phyloP scores from a whole-genome alignment of 2,113 vertebrate species.

The Perca schrenkii region DNA sequence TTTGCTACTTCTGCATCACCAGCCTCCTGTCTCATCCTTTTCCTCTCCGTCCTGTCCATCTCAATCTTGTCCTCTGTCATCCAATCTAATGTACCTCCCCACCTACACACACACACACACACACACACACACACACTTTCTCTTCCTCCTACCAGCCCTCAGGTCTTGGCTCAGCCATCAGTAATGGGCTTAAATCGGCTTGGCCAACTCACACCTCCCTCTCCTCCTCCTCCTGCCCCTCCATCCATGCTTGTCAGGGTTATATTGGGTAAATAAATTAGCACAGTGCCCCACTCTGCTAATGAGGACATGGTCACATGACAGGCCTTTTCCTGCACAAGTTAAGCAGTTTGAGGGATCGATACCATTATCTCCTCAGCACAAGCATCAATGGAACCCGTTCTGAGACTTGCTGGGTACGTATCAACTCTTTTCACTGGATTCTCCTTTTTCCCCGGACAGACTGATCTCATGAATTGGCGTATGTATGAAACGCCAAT shows the following conservation, averaged over 20 bases:
- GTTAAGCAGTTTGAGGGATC: slow-evolving; percentile 75
- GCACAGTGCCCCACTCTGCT: slow-evolving; percentile 67
- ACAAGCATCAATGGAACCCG: slow-evolving; percentile 76
- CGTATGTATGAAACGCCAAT: too few species aligned
- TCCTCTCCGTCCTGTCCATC: slow-evolving; percentile 20
- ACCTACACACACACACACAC: too few species aligned
- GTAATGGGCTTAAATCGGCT: slow-evolving; percentile 59
- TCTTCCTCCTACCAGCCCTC: background rate
- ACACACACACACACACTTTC: background rate
- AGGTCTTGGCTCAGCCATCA: slow-evolving; percentile 42
- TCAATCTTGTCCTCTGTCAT: slow-evolving; percentile 23
- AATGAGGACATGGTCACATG: slow-evolving; percentile 78
- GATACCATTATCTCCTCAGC: slow-evolving; percentile 68
- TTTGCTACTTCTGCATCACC: background rate
- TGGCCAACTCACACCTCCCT: slow-evolving; percentile 40
- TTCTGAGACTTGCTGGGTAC: slow-evolving; percentile 64
- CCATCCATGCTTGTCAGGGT: slow-evolving; percentile 45
- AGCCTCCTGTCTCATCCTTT: slow-evolving; percentile 22
- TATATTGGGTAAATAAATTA: slow-evolving; percentile 77
- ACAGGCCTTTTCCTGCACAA: slow-evolving; percentile 64
- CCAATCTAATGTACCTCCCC: background rate
- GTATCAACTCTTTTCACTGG: slow-evolving; percentile 53
- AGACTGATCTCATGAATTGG: too few species aligned
- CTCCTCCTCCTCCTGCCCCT: slow-evolving; percentile 23
- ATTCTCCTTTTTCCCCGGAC: slow-evolving; percentile 1